Conservation (phyloP, 2,888 invertebrate species). For the Teleiodes luculella region DNA sequence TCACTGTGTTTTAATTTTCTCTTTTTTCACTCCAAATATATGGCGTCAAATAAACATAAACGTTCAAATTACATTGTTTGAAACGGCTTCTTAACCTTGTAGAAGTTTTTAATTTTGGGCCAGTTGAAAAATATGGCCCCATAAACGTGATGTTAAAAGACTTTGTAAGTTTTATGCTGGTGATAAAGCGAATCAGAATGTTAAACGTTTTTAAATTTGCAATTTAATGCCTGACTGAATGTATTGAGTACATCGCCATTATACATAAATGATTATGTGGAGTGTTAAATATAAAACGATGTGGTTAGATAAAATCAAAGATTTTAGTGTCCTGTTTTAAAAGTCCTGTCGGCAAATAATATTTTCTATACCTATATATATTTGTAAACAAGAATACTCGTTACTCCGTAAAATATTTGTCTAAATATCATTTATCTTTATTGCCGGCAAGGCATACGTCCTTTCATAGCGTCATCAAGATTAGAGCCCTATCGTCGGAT, state of each 20-base stretch:
- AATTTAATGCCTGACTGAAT: no score
- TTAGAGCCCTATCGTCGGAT: constrained; percentile 10
- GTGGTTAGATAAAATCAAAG: no score
- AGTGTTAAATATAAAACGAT: no score
- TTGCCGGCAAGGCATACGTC: not conserved
- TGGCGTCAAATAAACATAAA: constrained; percentile 19
- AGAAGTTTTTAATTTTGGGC: constrained; percentile 18
- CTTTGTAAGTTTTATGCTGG: not conserved
- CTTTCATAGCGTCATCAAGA: constrained; percentile 5
- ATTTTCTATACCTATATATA: no score
- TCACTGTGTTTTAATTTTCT: no score
- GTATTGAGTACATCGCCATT: no score
- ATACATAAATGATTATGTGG: no score
- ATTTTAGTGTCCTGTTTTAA: no score
- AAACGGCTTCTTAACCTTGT: constrained; percentile 30
- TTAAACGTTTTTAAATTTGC: not conserved
- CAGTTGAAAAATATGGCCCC: constrained; percentile 1
- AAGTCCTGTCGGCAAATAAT: no score
- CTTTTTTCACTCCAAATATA: no score
- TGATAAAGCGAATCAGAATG: not conserved
- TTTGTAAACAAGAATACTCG: not conserved
- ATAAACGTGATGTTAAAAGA: constrained; percentile 1
- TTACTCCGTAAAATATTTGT: no score
- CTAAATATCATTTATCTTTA: not conserved
- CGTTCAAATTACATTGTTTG: constrained; percentile 38